A percentile compares a stretch with the other conserved stretches of the same genome.
Evolutionary conservation across 2,113 vertebrate species (phyloP).

Genomic region (Delphinapterus leucas): DNA sequence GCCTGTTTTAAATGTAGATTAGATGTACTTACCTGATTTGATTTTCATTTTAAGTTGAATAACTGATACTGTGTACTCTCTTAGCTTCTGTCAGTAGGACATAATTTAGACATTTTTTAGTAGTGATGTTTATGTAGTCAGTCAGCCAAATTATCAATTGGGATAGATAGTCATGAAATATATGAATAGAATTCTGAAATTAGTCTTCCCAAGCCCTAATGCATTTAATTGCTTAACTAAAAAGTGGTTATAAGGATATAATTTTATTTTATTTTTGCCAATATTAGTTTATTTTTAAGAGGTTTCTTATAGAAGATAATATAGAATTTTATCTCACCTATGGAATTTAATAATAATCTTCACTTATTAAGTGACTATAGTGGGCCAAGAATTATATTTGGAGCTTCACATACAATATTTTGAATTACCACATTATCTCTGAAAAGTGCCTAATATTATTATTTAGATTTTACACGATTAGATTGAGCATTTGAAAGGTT

Average conservation of each 20-base stretch:
- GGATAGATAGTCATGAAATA: background rate
- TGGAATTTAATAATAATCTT: slow-evolving; percentile 31
- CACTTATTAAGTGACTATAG: background rate
- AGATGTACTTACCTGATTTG: background rate
- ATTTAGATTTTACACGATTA: background rate
- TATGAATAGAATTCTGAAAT: background rate
- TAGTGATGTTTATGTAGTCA: slow-evolving; percentile 34
- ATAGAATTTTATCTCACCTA: background rate
- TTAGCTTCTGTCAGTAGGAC: background rate
- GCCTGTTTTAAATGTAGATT: slow-evolving; percentile 19
- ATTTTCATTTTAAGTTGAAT: slow-evolving; percentile 21
- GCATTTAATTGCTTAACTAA: background rate
- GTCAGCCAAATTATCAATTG: background rate
- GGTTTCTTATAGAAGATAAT: background rate
- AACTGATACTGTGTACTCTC: background rate
- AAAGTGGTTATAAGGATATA: background rate
- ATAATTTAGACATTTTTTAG: background rate
- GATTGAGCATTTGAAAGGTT: background rate
- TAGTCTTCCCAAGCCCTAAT: background rate
- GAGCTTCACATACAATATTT: slow-evolving; percentile 6
- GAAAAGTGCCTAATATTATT: background rate
- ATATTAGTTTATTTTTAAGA: slow-evolving; percentile 1
- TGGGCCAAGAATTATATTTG: background rate
- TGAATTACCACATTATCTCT: slow-evolving; percentile 6
- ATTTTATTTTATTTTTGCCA: slow-evolving; percentile 33